Base-by-base conservation (phyloP, 2,888 invertebrate genomes). In the Catocala nupta region DNA sequence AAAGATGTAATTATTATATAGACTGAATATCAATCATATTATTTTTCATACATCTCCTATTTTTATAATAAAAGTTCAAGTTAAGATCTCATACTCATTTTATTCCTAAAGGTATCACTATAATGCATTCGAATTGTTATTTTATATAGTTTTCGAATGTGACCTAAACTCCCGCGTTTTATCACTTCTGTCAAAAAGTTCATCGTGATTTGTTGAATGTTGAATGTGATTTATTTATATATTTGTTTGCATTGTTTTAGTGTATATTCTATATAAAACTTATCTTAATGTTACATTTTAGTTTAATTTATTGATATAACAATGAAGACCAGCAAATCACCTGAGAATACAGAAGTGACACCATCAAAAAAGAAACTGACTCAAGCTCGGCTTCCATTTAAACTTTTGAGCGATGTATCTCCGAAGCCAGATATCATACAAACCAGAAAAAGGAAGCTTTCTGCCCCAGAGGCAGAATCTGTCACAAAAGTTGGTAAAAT, bases 301-400 rank as follows among this genome's bases (percentile, higher is more conserved):
- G 65, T 67, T 51, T 63, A 61, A 48, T 67, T 62, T 65, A 63
- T 53, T 58, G 16, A 49, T 65, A 65, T 63, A 71, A 90, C 74
- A 59, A 93, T 93, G 93, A 93, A 93, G 85, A 87, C 90, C 64
- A 88, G 79, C 53, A 91, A 90, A 73, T 86, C 90, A 12, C 87
- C 90, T 10, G 89, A 87, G 61, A 86, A 82, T 69, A 82, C 81
- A 55, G 90, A 90, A 73, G 81, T 90, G 72, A 93, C 92, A 49
- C 93, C 94, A 43, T 91, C 93, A 10, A 93, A 92, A 81, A 96
- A 95, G 81, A 96, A 95, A 79, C 84, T 96, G 58, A 95, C 95
- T 71, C 96, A 96, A 85, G 95, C 95, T 70, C 93, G 95, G 73
- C 90, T 96, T 70, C 96, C 96, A 70, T 96, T 96, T 80, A 95